Percentiles rank a stretch among this genome's conserved stretches.
phyloP scores from a whole-genome alignment of 2,113 vertebrate genomes.

The Bos indicus region DNA sequence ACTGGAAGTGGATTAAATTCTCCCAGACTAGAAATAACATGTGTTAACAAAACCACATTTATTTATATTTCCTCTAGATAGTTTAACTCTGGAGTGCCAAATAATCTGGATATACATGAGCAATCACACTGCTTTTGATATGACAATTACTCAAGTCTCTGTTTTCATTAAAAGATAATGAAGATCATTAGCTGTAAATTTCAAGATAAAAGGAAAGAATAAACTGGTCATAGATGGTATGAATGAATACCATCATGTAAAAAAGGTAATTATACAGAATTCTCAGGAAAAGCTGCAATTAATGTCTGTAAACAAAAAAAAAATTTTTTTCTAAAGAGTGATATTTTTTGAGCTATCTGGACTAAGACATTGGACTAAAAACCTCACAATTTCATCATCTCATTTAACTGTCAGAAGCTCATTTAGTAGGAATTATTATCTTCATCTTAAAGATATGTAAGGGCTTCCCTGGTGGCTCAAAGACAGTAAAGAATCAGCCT shows the following conservation, averaged over 20 bases:
- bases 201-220: conserved; percentile 25
- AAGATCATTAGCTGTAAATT: conserved; percentile 2
- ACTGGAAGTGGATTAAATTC: background rate
- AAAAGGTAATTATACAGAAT: conserved; percentile 6
- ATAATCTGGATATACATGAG: background rate
- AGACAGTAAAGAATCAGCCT: background rate
- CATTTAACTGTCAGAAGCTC: background rate
- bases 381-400: background rate
- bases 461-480: background rate
- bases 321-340: background rate
- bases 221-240: background rate
- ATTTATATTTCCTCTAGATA: background rate
- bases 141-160: conserved; percentile 2
- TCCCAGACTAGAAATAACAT: background rate
- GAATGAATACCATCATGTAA: background rate
- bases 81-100: background rate
- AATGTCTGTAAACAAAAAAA: background rate
- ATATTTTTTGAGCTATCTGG: conserved; percentile 10
- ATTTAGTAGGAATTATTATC: background rate
- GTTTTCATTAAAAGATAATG: conserved; percentile 14
- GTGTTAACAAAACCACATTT: background rate
- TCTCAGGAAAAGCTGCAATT: background rate
- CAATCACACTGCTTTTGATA: background rate
- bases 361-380: background rate
- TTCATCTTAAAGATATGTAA: background rate